Evolutionary conservation across 2,113 vertebrate genomes (phyloP), one percentile per base, ranked within the genome.

Genomic region (Tor tambroides): DNA sequence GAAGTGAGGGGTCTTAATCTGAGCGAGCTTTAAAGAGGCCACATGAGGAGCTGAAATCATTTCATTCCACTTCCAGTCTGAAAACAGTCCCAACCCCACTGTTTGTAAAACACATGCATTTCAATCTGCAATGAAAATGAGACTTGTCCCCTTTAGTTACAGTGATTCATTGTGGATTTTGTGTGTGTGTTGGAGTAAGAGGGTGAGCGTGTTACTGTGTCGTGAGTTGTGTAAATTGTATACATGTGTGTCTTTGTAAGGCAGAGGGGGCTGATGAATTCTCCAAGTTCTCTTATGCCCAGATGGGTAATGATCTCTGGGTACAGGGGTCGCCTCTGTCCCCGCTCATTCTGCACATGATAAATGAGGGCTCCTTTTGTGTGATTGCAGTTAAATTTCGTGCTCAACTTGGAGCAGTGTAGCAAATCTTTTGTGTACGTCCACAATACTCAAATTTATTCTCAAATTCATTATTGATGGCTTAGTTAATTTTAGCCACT

Each of bases 61-160:
- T 93, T 90, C 90, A 82, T 28, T 92, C 90, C 90, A 94, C 92
- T 88, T 80, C 89, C 87, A 85, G 84, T 86, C 87, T 90, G 86
- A 85, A 93, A 92, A 92, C 90, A 92, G 92, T 88, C 86, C 87
- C 91, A 41, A 83, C 88, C 87, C 86, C 46, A 65, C 91, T 89
- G 84, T 86, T 79, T 75, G 83, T 32, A 91, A 94, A 94, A 94
- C 90, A 91, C 90, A 84, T 85, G 91, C 86, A 87, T 94, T 94
- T 92, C 91, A 65, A 82, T 94, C 90, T 91, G 91, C 94, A 94
- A 95, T 94, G 94, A 94, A 95, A 95, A 95, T 94, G 94, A 95
- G 94, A 94, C 94, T 95, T 95, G 94, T 95, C 94, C 94, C 87
- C 91, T 95, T 95, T 95, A 86, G 94, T 94, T 95, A 94, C 91